These are phyloP conservation scores for Apis florea DNA, from an alignment of 1,140 invertebrate genomes.

Conservation along the genomic window DNA sequence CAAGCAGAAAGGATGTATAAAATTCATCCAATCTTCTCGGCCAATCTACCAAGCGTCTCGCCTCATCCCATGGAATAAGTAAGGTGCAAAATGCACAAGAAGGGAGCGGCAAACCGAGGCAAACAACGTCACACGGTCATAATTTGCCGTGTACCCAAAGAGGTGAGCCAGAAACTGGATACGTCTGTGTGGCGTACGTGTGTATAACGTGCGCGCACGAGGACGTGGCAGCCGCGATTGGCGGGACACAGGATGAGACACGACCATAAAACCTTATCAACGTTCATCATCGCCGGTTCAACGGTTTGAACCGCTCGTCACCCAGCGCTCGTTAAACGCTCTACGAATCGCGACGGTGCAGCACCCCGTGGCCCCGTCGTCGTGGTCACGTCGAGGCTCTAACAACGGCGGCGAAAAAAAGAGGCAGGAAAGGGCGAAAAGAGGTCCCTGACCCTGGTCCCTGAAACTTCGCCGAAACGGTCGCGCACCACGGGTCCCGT, in stretches of 20 bases:
- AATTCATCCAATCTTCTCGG: neutral
- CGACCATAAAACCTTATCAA: constrained; percentile 73
- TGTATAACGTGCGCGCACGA: constrained; percentile 26
- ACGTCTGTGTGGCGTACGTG: neutral
- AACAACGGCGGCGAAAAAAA: constrained; percentile 30
- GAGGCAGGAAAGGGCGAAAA: constrained; percentile 40
- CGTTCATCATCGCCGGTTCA: constrained; percentile 71
- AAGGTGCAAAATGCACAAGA: constrained; percentile 17
- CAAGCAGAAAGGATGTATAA: neutral
- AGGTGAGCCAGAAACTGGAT: constrained; percentile 20
- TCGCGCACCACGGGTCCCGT: constrained; percentile 20
- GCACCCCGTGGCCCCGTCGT: constrained; percentile 34
- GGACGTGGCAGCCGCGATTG: constrained; percentile 40
- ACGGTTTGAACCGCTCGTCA: constrained; percentile 68
- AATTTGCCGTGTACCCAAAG: constrained; percentile 23
- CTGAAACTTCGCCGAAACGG: constrained; percentile 41
- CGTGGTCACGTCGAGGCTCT: constrained; percentile 48
- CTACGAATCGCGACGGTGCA: constrained; percentile 52
- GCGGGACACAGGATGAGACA: constrained; percentile 71
- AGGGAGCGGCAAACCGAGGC: constrained; percentile 7
- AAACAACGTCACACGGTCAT: constrained; percentile 8
- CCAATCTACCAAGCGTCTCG: neutral
- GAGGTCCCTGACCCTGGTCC: constrained; percentile 42
- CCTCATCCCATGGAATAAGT: neutral
- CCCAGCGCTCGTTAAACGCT: constrained; percentile 68